phyloP scores from a whole-genome alignment of 2,113 vertebrate genomes.

The Zapornia atra region DNA sequence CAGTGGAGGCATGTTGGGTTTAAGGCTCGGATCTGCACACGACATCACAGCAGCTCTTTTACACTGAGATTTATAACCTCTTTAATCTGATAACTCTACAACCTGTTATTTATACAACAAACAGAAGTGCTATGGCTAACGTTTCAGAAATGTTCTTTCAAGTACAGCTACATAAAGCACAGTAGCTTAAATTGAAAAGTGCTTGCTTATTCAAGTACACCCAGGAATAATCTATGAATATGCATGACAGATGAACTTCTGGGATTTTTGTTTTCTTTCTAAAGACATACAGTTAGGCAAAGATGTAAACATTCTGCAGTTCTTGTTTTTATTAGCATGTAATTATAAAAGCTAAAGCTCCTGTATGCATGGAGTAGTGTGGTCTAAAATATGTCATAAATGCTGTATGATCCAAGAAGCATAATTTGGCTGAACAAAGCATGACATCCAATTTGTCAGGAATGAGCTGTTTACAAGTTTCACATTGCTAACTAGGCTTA shows the following conservation, averaged over 20 bases:
- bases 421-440: slow-evolving; percentile 28
- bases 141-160: not conserved
- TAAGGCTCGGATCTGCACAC: not conserved
- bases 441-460: slow-evolving; percentile 27
- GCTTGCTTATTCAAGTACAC: not conserved
- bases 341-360: slow-evolving; percentile 45
- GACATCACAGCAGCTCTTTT: not conserved
- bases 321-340: slow-evolving; percentile 47
- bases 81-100: slow-evolving; percentile 8
- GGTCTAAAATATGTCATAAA: not conserved
- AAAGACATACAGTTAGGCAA: not conserved
- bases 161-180: not conserved
- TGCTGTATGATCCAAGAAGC: slow-evolving; percentile 16
- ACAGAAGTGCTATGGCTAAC: not conserved
- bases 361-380: not conserved
- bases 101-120: not conserved
- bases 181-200: slow-evolving; percentile 9
- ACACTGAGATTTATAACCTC: not conserved
- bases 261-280: slow-evolving; percentile 35
- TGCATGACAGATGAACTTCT: not conserved
- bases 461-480: slow-evolving; percentile 34
- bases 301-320: slow-evolving; percentile 50
- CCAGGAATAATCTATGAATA: not conserved
- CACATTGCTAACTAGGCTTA: slow-evolving; percentile 16
- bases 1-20: not conserved